These are phyloP conservation scores for Tolmerus cingulatus DNA, from an alignment of 2,888 invertebrate species.

Conservation along the genomic window DNA sequence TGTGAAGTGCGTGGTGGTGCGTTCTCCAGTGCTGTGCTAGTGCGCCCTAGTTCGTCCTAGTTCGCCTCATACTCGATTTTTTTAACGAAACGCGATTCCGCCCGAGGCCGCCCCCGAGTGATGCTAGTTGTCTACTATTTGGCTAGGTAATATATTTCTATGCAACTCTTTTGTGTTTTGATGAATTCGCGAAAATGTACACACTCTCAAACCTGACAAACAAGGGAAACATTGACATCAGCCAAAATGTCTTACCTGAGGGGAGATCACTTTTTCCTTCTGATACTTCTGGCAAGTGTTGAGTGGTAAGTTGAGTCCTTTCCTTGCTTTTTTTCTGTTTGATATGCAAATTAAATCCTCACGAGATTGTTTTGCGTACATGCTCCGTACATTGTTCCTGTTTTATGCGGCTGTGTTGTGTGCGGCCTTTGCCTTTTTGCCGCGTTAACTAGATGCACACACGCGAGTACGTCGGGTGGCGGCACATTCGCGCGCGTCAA, in stretches of 20 bases:
- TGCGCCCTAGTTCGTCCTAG: background rate
- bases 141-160: conserved; percentile 13
- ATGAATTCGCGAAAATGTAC: conserved; percentile 41
- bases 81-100: conserved; percentile 23
- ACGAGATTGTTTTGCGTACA: conserved; percentile 7
- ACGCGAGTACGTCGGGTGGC: background rate
- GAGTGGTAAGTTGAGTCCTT: conserved; percentile 44
- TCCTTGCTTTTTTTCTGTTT: conserved; percentile 26
- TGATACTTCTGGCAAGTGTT: conserved; percentile 46
- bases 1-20: background rate
- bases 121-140: conserved; percentile 16
- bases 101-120: background rate
- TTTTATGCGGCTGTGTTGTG: background rate
- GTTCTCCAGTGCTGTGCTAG: background rate
- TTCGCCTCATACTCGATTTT: background rate
- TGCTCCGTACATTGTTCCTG: conserved; percentile 17
- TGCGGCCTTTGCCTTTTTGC: background rate
- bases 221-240: conserved; percentile 33
- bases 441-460: conserved; percentile 1
- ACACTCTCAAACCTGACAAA: conserved; percentile 18
- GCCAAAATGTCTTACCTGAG: conserved; percentile 44
- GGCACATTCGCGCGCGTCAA: background rate
- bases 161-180: conserved; percentile 28
- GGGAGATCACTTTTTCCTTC: conserved; percentile 41
- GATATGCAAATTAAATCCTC: conserved; percentile 42